Evolutionary conservation across 2,888 invertebrate species (phyloP).

Genomic region (Minunthozetes semirufus): DNA sequence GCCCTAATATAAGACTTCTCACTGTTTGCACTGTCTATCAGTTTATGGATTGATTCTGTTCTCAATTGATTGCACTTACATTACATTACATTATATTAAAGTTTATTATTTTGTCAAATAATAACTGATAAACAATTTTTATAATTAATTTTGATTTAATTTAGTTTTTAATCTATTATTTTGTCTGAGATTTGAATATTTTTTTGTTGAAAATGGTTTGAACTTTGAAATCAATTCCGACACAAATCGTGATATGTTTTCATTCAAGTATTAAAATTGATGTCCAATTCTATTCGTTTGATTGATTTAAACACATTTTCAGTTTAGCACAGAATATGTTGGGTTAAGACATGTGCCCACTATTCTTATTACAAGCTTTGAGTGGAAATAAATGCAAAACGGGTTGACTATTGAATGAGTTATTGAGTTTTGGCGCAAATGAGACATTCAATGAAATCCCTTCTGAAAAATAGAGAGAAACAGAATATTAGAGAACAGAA

Average conservation of each 20-base stretch:
- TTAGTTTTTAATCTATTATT: not conserved
- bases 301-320: not conserved
- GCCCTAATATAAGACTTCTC: not conserved
- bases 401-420: not conserved
- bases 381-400: not conserved
- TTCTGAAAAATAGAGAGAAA: constrained; percentile 4
- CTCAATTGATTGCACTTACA: not conserved
- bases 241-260: not conserved
- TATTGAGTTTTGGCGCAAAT: constrained; percentile 17
- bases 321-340: not conserved
- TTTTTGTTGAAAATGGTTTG: not conserved
- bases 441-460: not conserved
- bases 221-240: not conserved
- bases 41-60: not conserved
- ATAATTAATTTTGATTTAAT: not conserved
- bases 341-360: not conserved
- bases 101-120: not conserved
- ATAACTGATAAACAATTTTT: constrained; percentile 5
- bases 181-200: too few species aligned
- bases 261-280: not conserved
- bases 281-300: not conserved
- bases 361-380: not conserved
- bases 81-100: not conserved
- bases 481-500: not conserved
- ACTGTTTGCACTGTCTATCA: not conserved